Conservation (phyloP, 2,113 vertebrate species). For the Diadophis punctatus region DNA sequence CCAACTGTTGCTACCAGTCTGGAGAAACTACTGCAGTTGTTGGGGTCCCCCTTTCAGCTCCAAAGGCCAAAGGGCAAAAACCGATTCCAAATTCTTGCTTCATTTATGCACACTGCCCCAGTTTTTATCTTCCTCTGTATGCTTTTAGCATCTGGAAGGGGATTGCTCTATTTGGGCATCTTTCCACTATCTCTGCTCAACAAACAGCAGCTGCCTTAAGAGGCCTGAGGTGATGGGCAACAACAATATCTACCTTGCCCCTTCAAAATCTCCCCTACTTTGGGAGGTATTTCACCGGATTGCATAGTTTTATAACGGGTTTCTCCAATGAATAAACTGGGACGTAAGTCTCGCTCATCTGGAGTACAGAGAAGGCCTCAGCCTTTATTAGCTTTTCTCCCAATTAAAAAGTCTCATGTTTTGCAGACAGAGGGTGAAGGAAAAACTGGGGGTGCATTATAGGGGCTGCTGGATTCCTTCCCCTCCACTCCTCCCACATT, state of each 20-base stretch:
- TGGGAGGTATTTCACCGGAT: background rate
- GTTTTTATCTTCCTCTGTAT: background rate
- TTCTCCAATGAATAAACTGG: background rate
- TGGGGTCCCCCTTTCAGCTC: background rate
- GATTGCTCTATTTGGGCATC: background rate
- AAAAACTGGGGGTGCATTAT: background rate
- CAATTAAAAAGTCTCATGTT: background rate
- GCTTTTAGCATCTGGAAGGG: background rate
- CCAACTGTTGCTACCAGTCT: conserved; percentile 72
- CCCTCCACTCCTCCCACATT: background rate
- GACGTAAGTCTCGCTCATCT: background rate
- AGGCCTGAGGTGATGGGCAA: background rate
- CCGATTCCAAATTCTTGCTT: background rate
- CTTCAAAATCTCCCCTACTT: background rate
- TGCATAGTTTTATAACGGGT: background rate
- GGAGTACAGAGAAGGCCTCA: conserved; percentile 6
- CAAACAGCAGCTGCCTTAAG: background rate
- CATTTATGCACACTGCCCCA: background rate
- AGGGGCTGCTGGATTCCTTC: background rate
- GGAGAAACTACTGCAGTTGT: conserved; percentile 25
- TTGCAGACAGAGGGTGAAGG: conserved; percentile 5
- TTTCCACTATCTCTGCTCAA: background rate
- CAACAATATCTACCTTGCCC: background rate
- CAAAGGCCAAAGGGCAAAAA: background rate
- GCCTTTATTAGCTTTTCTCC: background rate